Percentiles rank a stretch among this genome's conserved stretches.
Evolutionary conservation across 2,888 invertebrate species (phyloP).

Genomic region (Hydropsyche betteni): DNA sequence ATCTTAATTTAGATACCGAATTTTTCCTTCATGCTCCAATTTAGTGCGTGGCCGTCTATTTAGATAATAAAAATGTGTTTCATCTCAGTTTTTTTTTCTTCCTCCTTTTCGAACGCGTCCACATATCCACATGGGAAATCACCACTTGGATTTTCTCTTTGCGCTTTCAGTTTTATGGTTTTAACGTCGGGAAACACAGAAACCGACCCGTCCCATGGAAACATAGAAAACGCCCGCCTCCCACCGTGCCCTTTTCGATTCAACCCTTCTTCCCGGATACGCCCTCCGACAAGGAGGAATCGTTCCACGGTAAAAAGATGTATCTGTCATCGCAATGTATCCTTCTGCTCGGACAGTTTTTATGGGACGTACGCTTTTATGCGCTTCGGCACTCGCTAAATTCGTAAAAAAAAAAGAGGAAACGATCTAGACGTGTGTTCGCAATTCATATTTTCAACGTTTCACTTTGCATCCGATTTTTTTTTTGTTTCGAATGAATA

Average conservation of each 20-base stretch:
- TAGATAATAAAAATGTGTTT: conserved; percentile 34
- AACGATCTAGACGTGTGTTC: too few species aligned
- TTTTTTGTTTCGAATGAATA: too few species aligned
- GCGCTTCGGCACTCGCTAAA: background rate
- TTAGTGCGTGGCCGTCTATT: conserved; percentile 35
- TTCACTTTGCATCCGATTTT: too few species aligned
- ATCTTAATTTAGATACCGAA: conserved; percentile 6
- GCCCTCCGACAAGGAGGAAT: too few species aligned
- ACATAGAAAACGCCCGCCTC: too few species aligned
- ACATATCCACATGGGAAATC: conserved; percentile 47
- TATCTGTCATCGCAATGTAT: conserved; percentile 34
- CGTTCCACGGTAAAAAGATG: conserved; percentile 25
- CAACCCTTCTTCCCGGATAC: background rate
- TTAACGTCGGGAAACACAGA: conserved; percentile 43
- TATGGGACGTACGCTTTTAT: conserved; percentile 24
- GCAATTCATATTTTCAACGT: too few species aligned
- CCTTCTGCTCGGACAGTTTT: conserved; percentile 29
- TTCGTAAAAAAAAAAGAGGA: too few species aligned
- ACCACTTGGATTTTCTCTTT: conserved; percentile 45
- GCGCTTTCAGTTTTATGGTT: conserved; percentile 47
- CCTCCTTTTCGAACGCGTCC: conserved; percentile 2
- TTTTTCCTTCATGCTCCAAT: conserved; percentile 1
- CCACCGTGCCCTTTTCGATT: too few species aligned
- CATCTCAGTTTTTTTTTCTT: background rate
- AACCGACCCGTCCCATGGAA: background rate